Evolutionary conservation across 1,140 invertebrate species (phyloP).

Genomic region (Drepana arcuata): DNA sequence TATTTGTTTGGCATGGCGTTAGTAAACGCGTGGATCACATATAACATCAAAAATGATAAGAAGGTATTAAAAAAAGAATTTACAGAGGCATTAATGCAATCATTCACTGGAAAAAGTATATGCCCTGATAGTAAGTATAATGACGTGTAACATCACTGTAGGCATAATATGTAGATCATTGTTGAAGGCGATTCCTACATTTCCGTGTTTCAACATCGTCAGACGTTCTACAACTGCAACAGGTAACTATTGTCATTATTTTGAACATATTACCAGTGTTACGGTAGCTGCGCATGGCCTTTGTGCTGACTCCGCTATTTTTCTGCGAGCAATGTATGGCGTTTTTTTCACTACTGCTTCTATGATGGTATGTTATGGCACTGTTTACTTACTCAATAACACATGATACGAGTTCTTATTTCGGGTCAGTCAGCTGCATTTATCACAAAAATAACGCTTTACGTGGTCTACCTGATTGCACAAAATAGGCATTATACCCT

Average conservation of each 20-base stretch:
- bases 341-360: slow-evolving; percentile 12
- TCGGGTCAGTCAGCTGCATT: slow-evolving; percentile 10
- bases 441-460: slow-evolving; percentile 11
- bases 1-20: slow-evolving; percentile 11
- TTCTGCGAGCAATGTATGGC: slow-evolving; percentile 8
- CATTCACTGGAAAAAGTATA: slow-evolving; percentile 9
- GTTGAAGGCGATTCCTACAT: slow-evolving; percentile 12
- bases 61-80: slow-evolving; percentile 15
- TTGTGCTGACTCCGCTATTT: slow-evolving; percentile 11
- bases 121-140: slow-evolving; percentile 5
- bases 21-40: slow-evolving; percentile 13
- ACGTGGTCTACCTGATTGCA: slow-evolving; percentile 6
- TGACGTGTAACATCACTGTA: slow-evolving; percentile 10
- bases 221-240: slow-evolving; percentile 12
- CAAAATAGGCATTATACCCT: slow-evolving; percentile 9
- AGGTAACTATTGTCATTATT: slow-evolving; percentile 7
- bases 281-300: slow-evolving; percentile 10
- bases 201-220: slow-evolving; percentile 7
- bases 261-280: slow-evolving; percentile 5
- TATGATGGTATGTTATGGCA: slow-evolving; percentile 14
- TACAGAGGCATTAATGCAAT: slow-evolving; percentile 10
- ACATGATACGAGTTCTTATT: slow-evolving; percentile 9
- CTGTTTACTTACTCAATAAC: slow-evolving; percentile 9
- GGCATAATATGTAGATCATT: slow-evolving; percentile 7
- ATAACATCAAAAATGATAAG: slow-evolving; percentile 11